phyloP scores from a whole-genome alignment of 1,140 invertebrate species.

The Drosophila dunni region DNA sequence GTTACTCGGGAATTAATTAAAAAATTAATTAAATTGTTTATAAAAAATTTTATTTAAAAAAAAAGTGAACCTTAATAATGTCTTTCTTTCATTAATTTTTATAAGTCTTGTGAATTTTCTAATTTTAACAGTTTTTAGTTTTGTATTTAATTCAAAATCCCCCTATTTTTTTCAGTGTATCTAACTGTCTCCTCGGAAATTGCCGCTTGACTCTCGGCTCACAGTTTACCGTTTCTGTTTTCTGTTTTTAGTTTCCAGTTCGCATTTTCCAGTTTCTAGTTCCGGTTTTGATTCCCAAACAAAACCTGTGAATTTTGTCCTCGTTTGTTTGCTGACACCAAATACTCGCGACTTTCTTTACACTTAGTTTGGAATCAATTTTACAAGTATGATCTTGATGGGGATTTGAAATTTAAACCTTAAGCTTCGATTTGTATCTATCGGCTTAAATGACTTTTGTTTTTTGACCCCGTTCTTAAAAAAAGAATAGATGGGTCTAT shows the following conservation, averaged over 20 bases:
- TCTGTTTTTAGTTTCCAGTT: not conserved
- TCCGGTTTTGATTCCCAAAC: slow-evolving; percentile 16
- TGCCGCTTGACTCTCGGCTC: not conserved
- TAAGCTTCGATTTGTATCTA: not conserved
- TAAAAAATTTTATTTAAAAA: too few relatives aligned
- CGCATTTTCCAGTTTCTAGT: not conserved
- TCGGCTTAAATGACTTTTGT: too few relatives aligned
- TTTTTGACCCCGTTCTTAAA: too few relatives aligned
- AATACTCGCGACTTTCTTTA: slow-evolving; percentile 46
- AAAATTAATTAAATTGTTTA: too few relatives aligned
- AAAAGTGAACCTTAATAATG: too few relatives aligned
- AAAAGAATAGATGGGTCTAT: too few relatives aligned
- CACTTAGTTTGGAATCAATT: slow-evolving; percentile 46
- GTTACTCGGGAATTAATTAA: too few relatives aligned
- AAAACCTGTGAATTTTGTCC: slow-evolving; percentile 26
- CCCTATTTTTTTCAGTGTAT: not conserved
- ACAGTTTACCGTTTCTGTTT: not conserved
- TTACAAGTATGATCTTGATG: slow-evolving; percentile 25
- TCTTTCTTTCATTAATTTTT: too few relatives aligned
- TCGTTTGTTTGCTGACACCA: slow-evolving; percentile 35
- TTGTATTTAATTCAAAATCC: too few relatives aligned
- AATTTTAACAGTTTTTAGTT: too few relatives aligned
- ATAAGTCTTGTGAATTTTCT: too few relatives aligned
- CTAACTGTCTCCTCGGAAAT: not conserved
- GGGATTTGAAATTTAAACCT: not conserved